Percentiles rank a stretch among this genome's conserved stretches.
Evolutionary conservation across 2,113 vertebrate genomes (phyloP).

Genomic region (Alligator sinensis): DNA sequence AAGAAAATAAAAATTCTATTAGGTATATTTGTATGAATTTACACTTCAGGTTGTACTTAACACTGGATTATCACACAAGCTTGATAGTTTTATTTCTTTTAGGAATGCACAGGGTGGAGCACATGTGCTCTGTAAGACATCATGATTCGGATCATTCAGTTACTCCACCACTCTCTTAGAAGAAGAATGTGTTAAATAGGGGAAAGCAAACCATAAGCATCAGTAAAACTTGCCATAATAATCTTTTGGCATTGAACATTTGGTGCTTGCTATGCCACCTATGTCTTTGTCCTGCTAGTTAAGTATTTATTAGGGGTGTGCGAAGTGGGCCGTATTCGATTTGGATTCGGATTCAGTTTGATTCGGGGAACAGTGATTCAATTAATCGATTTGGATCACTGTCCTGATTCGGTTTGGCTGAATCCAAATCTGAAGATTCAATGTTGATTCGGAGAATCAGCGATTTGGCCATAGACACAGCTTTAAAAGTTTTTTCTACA

Average conservation of each 20-base stretch:
- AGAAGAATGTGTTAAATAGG: neutral
- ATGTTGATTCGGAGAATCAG: too few relatives aligned
- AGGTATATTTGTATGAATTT: neutral
- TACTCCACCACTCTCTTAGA: neutral
- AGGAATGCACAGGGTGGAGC: neutral
- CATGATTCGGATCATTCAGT: rapidly evolving
- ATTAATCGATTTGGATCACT: too few relatives aligned
- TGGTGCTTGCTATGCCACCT: neutral
- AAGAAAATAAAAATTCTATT: neutral
- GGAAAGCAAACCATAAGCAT: neutral
- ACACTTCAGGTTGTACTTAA: neutral
- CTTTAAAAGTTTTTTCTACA: too few relatives aligned
- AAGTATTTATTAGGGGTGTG: too few relatives aligned
- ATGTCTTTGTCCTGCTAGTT: conserved; percentile 1
- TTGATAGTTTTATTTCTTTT: neutral
- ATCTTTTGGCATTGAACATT: neutral
- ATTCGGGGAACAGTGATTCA: too few relatives aligned
- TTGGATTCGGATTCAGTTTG: too few relatives aligned
- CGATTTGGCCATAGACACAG: too few relatives aligned
- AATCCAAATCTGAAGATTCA: too few relatives aligned
- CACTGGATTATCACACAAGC: neutral
- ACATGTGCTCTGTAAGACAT: neutral
- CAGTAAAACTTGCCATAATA: neutral
- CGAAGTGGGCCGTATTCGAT: too few relatives aligned
- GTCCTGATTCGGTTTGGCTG: too few relatives aligned